Evolutionary conservation across 1,140 invertebrate genomes (phyloP), one percentile per base, ranked within the genome.

Genomic region (Bradysia coprophila): DNA sequence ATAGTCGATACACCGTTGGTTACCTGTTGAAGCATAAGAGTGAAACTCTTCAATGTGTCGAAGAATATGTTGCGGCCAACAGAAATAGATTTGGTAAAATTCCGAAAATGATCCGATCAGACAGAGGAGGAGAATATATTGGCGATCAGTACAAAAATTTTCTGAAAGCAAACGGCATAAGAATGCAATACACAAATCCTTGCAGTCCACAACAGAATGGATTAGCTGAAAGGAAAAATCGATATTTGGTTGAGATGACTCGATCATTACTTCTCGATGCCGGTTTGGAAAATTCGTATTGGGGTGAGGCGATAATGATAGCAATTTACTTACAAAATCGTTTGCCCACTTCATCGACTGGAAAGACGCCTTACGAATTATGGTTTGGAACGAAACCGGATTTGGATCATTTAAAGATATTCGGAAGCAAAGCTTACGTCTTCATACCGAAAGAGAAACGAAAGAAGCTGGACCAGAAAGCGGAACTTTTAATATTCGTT

Each of bases 141-240:
- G n/a, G n/a, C n/a, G n/a, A n/a, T n/a, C n/a, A n/a, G n/a, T n/a
- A n/a, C n/a, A n/a, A n/a, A n/a, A n/a, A n/a, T n/a, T n/a, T n/a
- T n/a, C n/a, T n/a, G n/a, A n/a, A n/a, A n/a, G n/a, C n/a, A n/a
- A n/a, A n/a, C n/a, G n/a, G n/a, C n/a, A n/a, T n/a, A n/a, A n/a
- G n/a, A n/a, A n/a, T n/a, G 19, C 51, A 36, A 45, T 33, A 38
- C n/a, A 53, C 54, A n/a, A 46, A 33, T 15, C 46, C 51, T 2
- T 59, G 65, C 42, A 49, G 53, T 8, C 58, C 61, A 0, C 46
- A 65, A 47, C 57, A 62, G 47, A 68, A 67, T 51, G 59, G 56
- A 0, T 28, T 56, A 8, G 53, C 51, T 5, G 63, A 53, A 44
- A 39, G 59, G 15, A 49, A 51, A 44, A 62, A 59, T 40, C 15